These are phyloP conservation scores for Drosophila punjabiensis DNA, from an alignment of 1,140 invertebrate genomes.

Conservation along the genomic window DNA sequence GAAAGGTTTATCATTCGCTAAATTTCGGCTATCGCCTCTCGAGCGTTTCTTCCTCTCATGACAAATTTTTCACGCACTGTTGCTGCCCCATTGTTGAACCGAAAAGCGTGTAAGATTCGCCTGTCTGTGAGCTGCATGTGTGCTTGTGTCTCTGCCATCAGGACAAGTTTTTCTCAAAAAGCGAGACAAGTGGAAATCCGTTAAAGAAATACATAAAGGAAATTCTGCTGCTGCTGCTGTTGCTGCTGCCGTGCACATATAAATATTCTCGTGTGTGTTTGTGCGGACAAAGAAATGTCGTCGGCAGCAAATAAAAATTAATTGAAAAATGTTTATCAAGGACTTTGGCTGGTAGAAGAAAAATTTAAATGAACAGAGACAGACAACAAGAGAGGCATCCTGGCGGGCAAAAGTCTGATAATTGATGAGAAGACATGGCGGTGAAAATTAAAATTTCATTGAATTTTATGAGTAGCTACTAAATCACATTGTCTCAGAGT, in stretches of 20 bases:
- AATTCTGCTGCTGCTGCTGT: conserved; percentile 11
- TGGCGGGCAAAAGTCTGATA: conserved; percentile 25
- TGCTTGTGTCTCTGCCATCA: conserved; percentile 45
- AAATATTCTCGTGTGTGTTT: conserved; percentile 26
- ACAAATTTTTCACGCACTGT: conserved; percentile 44
- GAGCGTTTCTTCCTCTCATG: conserved; percentile 1
- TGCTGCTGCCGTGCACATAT: conserved; percentile 39
- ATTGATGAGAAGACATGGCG: conserved; percentile 41
- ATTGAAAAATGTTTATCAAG: conserved; percentile 84
- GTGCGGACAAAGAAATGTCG: conserved; percentile 73
- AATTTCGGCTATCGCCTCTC: conserved; percentile 12
- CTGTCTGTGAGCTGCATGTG: conserved; percentile 51
- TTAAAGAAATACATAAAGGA: conserved; percentile 80
- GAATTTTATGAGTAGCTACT: too few relatives aligned
- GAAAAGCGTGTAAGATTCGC: conserved; percentile 30
- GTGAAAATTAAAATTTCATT: conserved; percentile 44
- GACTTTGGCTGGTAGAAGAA: conserved; percentile 55
- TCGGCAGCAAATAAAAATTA: conserved; percentile 81
- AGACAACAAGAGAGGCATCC: background rate
- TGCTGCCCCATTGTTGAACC: conserved; percentile 35
- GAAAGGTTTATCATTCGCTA: conserved; percentile 13
- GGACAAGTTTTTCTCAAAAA: conserved; percentile 77
- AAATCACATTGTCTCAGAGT: too few relatives aligned
- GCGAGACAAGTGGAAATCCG: conserved; percentile 81
- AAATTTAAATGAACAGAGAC: conserved; percentile 50